These are phyloP conservation scores for Acromyrmex charruanus DNA, from an alignment of 1,140 invertebrate genomes.

Conservation along the genomic window DNA sequence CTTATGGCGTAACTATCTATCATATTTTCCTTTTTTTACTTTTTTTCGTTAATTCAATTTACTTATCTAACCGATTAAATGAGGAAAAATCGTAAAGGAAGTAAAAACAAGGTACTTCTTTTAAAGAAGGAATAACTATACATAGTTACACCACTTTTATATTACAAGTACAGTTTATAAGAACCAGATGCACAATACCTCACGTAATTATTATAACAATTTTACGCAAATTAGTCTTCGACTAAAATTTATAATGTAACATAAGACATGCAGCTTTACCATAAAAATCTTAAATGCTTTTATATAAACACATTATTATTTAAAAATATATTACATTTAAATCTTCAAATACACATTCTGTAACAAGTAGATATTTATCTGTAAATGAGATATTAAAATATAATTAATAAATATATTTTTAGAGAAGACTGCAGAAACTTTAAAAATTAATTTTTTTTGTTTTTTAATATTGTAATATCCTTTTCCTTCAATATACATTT, in stretches of 20 bases:
- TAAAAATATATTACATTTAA: background rate
- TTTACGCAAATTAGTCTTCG: slow-evolving; percentile 49
- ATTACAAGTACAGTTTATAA: slow-evolving; percentile 76
- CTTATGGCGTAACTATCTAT: slow-evolving; percentile 72
- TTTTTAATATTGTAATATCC: background rate
- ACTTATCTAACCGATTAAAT: background rate
- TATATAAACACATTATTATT: background rate
- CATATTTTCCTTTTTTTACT: slow-evolving; percentile 15
- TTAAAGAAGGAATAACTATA: slow-evolving; percentile 5
- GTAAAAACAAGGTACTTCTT: background rate
- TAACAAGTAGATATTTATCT: slow-evolving; percentile 24
- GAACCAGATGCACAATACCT: slow-evolving; percentile 86
- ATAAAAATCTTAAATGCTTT: slow-evolving; percentile 44
- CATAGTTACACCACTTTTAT: slow-evolving; percentile 77
- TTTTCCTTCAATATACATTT: slow-evolving; percentile 21
- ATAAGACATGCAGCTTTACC: slow-evolving; percentile 58
- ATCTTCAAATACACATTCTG: background rate
- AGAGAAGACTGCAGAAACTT: background rate
- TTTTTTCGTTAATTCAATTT: slow-evolving; percentile 19
- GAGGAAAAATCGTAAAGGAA: background rate
- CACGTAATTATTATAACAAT: slow-evolving; percentile 60
- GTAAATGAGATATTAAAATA: slow-evolving; percentile 8
- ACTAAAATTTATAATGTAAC: slow-evolving; percentile 3
- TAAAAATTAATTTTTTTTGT: background rate
- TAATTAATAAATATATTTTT: slow-evolving; percentile 18